phyloP scores from a whole-genome alignment of 2,113 vertebrate genomes.

The Sorex araneus region DNA sequence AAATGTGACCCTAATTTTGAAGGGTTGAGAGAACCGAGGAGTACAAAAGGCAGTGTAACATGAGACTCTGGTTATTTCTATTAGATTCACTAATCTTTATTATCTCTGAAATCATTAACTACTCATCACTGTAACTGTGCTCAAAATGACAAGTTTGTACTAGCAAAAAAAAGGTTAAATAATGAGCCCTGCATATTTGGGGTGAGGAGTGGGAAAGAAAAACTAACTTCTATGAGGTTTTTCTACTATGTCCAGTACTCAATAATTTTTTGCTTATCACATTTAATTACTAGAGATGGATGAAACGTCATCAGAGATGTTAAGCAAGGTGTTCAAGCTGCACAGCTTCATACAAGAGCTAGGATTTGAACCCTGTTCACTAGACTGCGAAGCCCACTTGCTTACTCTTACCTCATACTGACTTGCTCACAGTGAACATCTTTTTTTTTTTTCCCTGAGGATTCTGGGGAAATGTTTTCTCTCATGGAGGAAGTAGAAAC shows the following conservation, averaged over 20 bases:
- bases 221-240: neutral
- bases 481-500: neutral
- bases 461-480: neutral
- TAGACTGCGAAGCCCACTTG: neutral
- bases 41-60: neutral
- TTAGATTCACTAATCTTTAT: neutral
- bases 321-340: neutral
- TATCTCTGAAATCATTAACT: conserved; percentile 37
- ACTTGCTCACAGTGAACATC: neutral
- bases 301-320: conserved; percentile 14
- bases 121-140: neutral
- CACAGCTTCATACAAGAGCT: neutral
- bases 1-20: neutral
- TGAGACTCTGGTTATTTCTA: neutral
- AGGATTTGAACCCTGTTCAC: neutral
- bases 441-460: conserved; percentile 7
- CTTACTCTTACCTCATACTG: neutral
- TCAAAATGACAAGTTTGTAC: conserved; percentile 21
- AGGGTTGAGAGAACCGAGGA: conserved; percentile 16
- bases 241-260: neutral
- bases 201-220: neutral
- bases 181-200: neutral
- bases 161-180: neutral
- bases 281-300: conserved; percentile 42
- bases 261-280: neutral